Base-by-base conservation (phyloP, 2,888 invertebrate species). In the Tachystola acroxantha region DNA sequence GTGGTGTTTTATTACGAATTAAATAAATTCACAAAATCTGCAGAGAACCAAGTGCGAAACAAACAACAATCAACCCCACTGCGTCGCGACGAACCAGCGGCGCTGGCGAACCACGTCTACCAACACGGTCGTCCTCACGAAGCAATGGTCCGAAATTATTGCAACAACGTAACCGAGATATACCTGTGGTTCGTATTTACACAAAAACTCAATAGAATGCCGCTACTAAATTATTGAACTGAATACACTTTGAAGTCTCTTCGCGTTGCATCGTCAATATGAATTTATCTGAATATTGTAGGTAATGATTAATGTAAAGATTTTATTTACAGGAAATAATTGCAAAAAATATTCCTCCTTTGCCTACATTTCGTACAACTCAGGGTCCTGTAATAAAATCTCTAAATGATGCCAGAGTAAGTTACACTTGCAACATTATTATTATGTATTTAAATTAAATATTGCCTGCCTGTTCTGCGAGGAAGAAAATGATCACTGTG, bases 391-490 rank as follows among this genome's bases (percentile, higher is more conserved):
- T 68, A 1, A 71, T 77, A 27, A 77, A 65, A 61, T 74, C 62
- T 22, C 64, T 80, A 10, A 62, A 65, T 42, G 84, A 82, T 45
- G 80, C 78, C 11, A 71, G 62, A 55, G 84, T 80, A 51, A 55
- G 48, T 20, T 13, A 19, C 16, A 10, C 10, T 27, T 31, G 16
- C 27, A 22, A 19, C 20, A 14, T 20, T 32, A 10, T 30, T 25
- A 32, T 13, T 34, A 29, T 26, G 12, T 35, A 27, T 12, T 37
- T 16, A 19, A 5, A 7, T 28, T 30, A 5, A 32, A 10, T 26
- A 9, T 30, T 5, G 16, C 11, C 1, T 6, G n/a, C 10, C 7
- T 25, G 35, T 9, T n/a, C n/a, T n/a, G n/a, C n/a, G n/a, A n/a
- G n/a, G n/a, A n/a, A n/a, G n/a, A n/a, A n/a, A n/a, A n/a, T n/a